Evolutionary conservation across 1,140 invertebrate genomes (phyloP).

Genomic region (Dryas iulia): DNA sequence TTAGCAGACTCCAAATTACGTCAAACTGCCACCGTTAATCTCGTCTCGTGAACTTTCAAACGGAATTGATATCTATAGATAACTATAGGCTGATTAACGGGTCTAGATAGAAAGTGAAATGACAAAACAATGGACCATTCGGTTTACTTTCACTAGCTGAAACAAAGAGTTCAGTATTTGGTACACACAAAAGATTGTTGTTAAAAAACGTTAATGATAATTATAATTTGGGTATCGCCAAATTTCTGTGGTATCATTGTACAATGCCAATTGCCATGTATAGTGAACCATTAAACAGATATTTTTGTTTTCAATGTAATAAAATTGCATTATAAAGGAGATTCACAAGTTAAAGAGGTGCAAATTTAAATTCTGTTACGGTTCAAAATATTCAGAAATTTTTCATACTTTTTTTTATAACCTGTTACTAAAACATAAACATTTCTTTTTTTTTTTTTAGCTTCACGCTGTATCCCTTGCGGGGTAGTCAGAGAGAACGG

Average conservation of each 20-base stretch:
- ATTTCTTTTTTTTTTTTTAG: no score
- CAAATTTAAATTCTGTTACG: no score
- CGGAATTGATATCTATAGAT: constrained; percentile 6
- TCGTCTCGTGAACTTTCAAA: constrained; percentile 17
- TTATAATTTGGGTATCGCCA: background rate
- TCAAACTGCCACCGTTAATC: constrained; percentile 8
- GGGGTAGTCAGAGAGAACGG: no score
- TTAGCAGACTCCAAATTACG: background rate
- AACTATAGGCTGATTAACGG: constrained; percentile 16
- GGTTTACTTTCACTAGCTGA: constrained; percentile 31
- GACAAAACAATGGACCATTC: constrained; percentile 31
- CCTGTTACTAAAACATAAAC: no score
- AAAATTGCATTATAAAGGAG: no score
- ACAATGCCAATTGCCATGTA: background rate
- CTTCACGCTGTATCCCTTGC: no score
- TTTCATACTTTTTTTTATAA: no score
- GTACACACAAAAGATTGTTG: background rate
- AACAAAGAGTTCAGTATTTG: constrained; percentile 29
- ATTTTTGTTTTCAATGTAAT: no score
- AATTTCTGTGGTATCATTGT: background rate
- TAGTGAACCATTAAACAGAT: background rate
- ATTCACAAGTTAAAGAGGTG: no score
- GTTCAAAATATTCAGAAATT: no score
- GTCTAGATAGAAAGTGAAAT: constrained; percentile 33
- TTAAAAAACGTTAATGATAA: background rate